A percentile compares a stretch with the other conserved stretches of the same genome.
phyloP scores from a whole-genome alignment of 2,888 invertebrate genomes.

The Calameuta idolon region DNA sequence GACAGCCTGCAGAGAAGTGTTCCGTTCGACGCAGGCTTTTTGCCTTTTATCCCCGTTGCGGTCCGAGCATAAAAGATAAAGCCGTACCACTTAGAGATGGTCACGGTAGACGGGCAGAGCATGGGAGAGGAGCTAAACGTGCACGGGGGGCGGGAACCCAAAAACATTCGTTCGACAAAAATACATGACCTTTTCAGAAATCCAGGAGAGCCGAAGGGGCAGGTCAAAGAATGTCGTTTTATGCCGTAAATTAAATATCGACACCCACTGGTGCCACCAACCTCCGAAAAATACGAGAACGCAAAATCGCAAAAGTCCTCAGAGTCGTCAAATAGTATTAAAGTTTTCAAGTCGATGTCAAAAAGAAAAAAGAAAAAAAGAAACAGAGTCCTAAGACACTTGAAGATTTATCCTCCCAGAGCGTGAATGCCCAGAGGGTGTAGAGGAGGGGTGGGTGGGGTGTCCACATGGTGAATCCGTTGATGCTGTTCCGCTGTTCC shows the following conservation, averaged over 20 bases:
- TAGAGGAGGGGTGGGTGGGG: no score
- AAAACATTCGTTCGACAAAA: neutral
- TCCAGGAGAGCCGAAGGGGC: neutral
- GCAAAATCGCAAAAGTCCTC: neutral
- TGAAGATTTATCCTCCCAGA: neutral
- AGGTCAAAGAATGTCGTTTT: neutral
- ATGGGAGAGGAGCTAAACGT: neutral
- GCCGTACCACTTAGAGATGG: neutral
- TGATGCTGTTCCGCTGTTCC: neutral
- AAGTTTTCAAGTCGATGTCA: neutral
- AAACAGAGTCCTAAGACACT: neutral
- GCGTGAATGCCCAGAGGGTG: no score
- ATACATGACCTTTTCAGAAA: neutral
- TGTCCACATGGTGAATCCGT: neutral
- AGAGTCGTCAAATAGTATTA: neutral
- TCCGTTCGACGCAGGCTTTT: neutral
- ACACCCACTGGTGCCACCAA: neutral
- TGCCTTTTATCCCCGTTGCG: neutral
- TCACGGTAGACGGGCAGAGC: neutral
- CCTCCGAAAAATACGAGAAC: neutral
- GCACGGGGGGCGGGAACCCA: neutral
- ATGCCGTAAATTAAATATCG: neutral
- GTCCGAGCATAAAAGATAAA: neutral
- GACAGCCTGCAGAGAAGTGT: neutral
- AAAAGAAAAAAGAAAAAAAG: neutral